Conservation (phyloP, 1,140 invertebrate species). For the Drosophila malerkotliana region DNA sequence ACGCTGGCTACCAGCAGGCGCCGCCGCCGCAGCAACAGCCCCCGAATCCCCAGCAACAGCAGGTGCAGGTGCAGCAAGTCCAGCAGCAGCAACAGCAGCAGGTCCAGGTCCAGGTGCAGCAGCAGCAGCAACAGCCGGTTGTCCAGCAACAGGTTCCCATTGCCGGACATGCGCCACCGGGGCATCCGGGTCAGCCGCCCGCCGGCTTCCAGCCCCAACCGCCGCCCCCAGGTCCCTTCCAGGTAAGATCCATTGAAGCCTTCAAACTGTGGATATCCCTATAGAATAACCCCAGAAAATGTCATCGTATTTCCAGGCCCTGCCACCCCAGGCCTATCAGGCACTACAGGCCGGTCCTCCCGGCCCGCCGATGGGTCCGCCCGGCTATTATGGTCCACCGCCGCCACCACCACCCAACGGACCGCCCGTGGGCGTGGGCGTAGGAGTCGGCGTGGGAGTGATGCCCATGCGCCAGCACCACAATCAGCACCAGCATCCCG, state of each 20-base stretch:
- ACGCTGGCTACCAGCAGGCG: conserved; percentile 75
- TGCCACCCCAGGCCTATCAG: conserved; percentile 84
- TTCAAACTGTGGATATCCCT: not conserved
- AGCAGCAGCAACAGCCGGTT: conserved; percentile 48
- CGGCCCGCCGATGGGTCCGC: conserved; percentile 79
- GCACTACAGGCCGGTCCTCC: conserved; percentile 84
- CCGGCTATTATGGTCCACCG: conserved; percentile 71
- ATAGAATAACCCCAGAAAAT: conserved; percentile 1
- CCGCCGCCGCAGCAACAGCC: conserved; percentile 51
- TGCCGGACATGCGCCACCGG: conserved; percentile 43
- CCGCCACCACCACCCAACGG: conserved; percentile 71
- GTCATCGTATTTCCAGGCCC: conserved; percentile 31
- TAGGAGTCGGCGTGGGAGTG: conserved; percentile 38
- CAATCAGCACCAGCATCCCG: conserved; percentile 58
- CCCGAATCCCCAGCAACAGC: conserved; percentile 57
- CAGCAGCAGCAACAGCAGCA: conserved; percentile 52
- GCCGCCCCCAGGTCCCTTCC: conserved; percentile 25
- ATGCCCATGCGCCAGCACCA: conserved; percentile 49
- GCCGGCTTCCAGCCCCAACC: conserved; percentile 55
- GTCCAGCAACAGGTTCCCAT: conserved; percentile 60
- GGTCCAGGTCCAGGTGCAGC: conserved; percentile 51
- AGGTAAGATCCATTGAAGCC: not conserved
- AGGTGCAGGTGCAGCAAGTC: conserved; percentile 56
- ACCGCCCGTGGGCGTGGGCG: conserved; percentile 52
- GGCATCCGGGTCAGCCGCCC: conserved; percentile 53